Conservation (phyloP, 2,888 invertebrate species). For the Pemphredon lugubris region DNA sequence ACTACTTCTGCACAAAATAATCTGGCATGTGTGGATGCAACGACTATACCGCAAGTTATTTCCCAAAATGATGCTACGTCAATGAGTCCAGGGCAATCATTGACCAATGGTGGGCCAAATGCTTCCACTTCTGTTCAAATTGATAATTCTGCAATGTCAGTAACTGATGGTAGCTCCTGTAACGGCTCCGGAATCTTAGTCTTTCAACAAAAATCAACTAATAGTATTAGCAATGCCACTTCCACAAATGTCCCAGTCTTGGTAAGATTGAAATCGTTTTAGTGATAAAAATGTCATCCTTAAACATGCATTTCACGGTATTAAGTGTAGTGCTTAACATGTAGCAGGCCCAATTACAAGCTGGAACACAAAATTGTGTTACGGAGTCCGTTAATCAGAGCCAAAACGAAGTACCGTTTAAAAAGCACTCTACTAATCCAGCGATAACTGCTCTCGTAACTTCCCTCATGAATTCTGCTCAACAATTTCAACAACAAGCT, state of each 20-base stretch:
- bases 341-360: slow-evolving; percentile 84
- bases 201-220: slow-evolving; percentile 81
- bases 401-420: slow-evolving; percentile 82
- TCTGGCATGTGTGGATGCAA: slow-evolving; percentile 71
- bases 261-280: slow-evolving; percentile 81
- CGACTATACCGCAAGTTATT: slow-evolving; percentile 68
- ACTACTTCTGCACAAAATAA: slow-evolving; percentile 73
- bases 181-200: slow-evolving; percentile 81
- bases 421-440: slow-evolving; percentile 84
- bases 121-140: slow-evolving; percentile 70
- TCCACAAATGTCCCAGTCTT: slow-evolving; percentile 86
- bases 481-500: slow-evolving; percentile 89
- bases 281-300: too few species aligned
- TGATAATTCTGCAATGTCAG: slow-evolving; percentile 70
- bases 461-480: slow-evolving; percentile 91
- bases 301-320: background rate
- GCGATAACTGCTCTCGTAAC: slow-evolving; percentile 90
- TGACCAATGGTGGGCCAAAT: slow-evolving; percentile 72
- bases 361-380: slow-evolving; percentile 84
- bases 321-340: too few species aligned
- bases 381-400: slow-evolving; percentile 73
- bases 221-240: slow-evolving; percentile 80
- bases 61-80: slow-evolving; percentile 62
- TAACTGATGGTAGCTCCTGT: slow-evolving; percentile 78
- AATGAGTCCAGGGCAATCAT: slow-evolving; percentile 66